A percentile compares a stretch with the other conserved stretches of the same genome.
Evolutionary conservation across 1,140 invertebrate genomes (phyloP).

Genomic region (Hylaeus anthracinus): DNA sequence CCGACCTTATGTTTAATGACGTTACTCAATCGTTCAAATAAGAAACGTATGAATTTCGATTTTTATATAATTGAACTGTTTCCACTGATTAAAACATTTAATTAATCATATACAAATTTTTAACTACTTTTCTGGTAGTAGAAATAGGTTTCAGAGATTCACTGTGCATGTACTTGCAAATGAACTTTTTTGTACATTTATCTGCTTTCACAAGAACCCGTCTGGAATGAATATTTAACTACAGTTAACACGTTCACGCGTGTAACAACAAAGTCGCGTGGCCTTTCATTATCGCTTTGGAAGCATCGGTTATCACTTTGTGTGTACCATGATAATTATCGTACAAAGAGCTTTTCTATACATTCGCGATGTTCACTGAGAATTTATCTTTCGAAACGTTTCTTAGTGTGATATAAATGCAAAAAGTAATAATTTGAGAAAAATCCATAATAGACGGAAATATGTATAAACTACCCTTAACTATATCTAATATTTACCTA

Average conservation of each 20-base stretch:
- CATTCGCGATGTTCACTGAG: not conserved
- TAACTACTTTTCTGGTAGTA: not conserved
- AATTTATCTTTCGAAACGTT: not conserved
- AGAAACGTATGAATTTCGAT: too few species aligned
- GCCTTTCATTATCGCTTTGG: conserved; percentile 39
- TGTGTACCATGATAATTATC: not conserved
- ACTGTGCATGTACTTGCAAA: not conserved
- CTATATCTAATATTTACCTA: too few species aligned
- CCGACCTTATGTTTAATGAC: too few species aligned
- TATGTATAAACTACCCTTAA: too few species aligned
- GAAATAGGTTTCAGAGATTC: not conserved
- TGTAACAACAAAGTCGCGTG: conserved; percentile 60
- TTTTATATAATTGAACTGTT: too few species aligned
- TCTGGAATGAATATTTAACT: conserved; percentile 20
- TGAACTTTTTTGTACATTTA: not conserved
- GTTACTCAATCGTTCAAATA: too few species aligned
- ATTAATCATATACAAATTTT: not conserved
- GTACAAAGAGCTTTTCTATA: not conserved
- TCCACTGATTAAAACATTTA: too few species aligned
- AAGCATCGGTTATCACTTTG: conserved; percentile 39
- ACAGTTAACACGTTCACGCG: conserved; percentile 40
- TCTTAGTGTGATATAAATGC: not conserved
- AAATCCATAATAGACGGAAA: too few species aligned
- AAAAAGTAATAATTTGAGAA: not conserved
- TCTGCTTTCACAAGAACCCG: not conserved